Conservation (phyloP, 1,140 invertebrate genomes). For the Drosophila bifasciata region DNA sequence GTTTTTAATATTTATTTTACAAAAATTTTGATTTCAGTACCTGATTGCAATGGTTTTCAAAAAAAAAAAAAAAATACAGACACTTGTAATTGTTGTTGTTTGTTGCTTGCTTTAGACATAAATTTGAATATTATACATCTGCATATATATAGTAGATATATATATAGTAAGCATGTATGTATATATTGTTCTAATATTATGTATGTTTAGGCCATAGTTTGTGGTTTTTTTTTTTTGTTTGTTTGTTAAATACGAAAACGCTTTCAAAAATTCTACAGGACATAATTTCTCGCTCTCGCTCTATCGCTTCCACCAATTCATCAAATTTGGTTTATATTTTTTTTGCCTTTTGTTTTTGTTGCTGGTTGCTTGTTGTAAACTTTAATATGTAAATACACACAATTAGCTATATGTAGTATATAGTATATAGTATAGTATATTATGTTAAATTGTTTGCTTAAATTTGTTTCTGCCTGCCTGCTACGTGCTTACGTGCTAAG, state of each 20-base stretch:
- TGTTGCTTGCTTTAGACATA: slow-evolving; percentile 31
- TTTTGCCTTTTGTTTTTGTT: slow-evolving; percentile 13
- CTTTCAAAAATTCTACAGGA: slow-evolving; percentile 70
- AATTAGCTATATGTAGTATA: slow-evolving; percentile 56
- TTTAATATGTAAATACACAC: slow-evolving; percentile 79
- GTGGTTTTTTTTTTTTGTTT: slow-evolving; percentile 55
- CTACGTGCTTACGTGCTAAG: slow-evolving; percentile 40
- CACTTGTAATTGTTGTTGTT: slow-evolving; percentile 65
- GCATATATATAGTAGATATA: no score
- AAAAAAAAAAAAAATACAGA: slow-evolving; percentile 65
- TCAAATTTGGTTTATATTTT: slow-evolving; percentile 8
- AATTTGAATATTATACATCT: slow-evolving; percentile 19
- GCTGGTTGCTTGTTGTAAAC: slow-evolving; percentile 59
- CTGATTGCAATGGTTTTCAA: slow-evolving; percentile 69
- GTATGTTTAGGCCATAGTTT: slow-evolving; percentile 44
- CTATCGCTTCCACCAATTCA: no score
- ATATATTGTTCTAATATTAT: slow-evolving; percentile 18
- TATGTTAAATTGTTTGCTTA: slow-evolving; percentile 26
- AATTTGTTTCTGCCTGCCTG: slow-evolving; percentile 7
- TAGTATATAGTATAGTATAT: no score
- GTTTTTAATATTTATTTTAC: slow-evolving; percentile 45
- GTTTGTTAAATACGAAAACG: slow-evolving; percentile 65
- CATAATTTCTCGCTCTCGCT: slow-evolving; percentile 29
- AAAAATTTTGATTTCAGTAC: slow-evolving; percentile 80
- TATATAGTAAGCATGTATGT: slow-evolving; percentile 1